These are phyloP conservation scores for Pangasius krempfi DNA, from an alignment of 2,797 vertebrate species.

Conservation along the genomic window DNA sequence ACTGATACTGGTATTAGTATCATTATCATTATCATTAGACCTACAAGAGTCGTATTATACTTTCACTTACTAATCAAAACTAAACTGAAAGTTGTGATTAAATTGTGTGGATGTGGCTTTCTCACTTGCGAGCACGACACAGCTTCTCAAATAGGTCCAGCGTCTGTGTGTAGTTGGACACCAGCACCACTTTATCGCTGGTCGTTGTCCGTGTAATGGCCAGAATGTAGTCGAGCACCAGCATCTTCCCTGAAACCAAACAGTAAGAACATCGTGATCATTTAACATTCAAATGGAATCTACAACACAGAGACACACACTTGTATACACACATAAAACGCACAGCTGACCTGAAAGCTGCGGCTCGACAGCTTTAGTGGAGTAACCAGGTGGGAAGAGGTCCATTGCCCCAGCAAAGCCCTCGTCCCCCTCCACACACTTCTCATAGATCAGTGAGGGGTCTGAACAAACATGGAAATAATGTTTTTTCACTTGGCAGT, in stretches of 20 bases:
- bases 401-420: conserved; percentile 88
- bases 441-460: conserved; percentile 91
- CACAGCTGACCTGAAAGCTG: conserved; percentile 86
- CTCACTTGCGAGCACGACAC: conserved; percentile 87
- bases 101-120: neutral
- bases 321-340: neutral
- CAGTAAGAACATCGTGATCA: neutral
- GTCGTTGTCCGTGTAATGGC: conserved; percentile 88
- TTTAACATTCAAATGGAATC: neutral
- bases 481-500: neutral
- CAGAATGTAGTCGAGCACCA: conserved; percentile 94
- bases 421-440: conserved; percentile 87
- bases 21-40: neutral
- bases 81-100: neutral
- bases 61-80: neutral
- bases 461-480: conserved; percentile 71
- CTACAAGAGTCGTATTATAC: neutral
- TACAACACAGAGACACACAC: neutral
- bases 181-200: conserved; percentile 93
- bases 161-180: conserved; percentile 98
- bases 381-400: conserved; percentile 87
- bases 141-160: conserved; percentile 96
- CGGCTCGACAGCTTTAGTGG: conserved; percentile 86
- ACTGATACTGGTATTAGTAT: neutral
- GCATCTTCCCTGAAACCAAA: conserved; percentile 87